These are phyloP conservation scores for Drosophila imparisetae DNA, from an alignment of 2,888 invertebrate genomes.

Conservation along the genomic window DNA sequence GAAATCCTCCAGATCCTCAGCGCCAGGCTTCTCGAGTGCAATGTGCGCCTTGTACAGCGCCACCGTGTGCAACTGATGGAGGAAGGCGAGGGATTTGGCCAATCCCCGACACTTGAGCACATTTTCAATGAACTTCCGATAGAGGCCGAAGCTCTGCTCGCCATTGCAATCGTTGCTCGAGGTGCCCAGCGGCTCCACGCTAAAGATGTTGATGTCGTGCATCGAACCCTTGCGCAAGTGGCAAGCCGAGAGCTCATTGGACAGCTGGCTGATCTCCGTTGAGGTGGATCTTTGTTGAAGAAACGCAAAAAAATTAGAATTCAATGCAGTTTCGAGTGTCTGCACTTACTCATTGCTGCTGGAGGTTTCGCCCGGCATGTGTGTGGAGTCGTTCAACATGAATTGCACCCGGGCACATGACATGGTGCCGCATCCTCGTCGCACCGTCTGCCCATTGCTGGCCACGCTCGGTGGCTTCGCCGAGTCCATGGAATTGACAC, in stretches of 20 bases:
- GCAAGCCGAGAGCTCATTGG: constrained; percentile 67
- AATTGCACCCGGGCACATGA: constrained; percentile 83
- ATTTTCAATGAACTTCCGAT: constrained; percentile 93
- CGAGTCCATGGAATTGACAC: constrained; percentile 81
- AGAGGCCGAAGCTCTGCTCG: constrained; percentile 85
- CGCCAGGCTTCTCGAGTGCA: constrained; percentile 87
- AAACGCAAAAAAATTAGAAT: not conserved
- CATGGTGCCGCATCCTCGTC: constrained; percentile 60
- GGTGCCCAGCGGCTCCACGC: constrained; percentile 86
- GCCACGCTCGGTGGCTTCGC: constrained; percentile 63
- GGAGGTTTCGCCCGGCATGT: constrained; percentile 82
- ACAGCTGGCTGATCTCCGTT: constrained; percentile 81
- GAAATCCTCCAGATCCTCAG: constrained; percentile 72
- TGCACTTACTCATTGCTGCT: constrained; percentile 84
- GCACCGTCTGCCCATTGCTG: constrained; percentile 35
- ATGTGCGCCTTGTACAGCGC: constrained; percentile 90
- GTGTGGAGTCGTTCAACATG: constrained; percentile 81
- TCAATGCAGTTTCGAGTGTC: not conserved
- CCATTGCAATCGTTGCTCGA: constrained; percentile 85
- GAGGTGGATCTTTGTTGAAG: constrained; percentile 74
- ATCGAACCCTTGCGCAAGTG: constrained; percentile 78
- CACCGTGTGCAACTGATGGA: constrained; percentile 89
- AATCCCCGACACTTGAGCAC: constrained; percentile 94
- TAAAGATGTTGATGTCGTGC: constrained; percentile 85
- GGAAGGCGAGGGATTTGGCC: constrained; percentile 91